Evolutionary conservation across 2,888 invertebrate species (phyloP), one percentile per base, ranked within the genome.

Genomic region (Drosophila anomelani): DNA sequence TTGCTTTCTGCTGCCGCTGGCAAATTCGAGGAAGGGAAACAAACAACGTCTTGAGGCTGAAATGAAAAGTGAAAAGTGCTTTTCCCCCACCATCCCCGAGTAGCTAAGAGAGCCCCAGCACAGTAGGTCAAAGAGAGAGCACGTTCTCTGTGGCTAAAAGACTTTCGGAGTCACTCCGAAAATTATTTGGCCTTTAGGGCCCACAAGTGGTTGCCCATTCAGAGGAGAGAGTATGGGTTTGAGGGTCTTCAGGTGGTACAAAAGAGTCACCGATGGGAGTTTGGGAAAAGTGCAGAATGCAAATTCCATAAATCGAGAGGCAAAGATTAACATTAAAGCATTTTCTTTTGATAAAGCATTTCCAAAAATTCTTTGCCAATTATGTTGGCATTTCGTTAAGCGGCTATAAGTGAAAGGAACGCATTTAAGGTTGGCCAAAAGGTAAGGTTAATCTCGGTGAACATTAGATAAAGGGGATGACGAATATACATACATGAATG

Each of bases 121-220:
- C 47, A 67, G 29, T 66, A 26, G 66, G 54, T 56, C 66, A 66
- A 57, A 69, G 68, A 69, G 66, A 38, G 62, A 3, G 12, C 4
- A 12, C 23, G n/a, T 13, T 49, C 32, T 20, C 15, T 9, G 12
- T 15, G n/a, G 39, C 39, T n/a, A 3, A 39, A 39, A n/a, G 34
- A 43, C 0, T 60, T 84, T 86, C 84, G 87, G 84, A 84, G 59
- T 85, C 0, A 55, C 23, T 75, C 67, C 75, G 61, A 75, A 74
- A 54, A n/a, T 12, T 13, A 32, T 29, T 34, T 36, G 39, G 36
- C 38, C 49, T 61, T 54, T 69, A 57, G 69, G 77, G 71, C 86
- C 78, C 80, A 85, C 84, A 85, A 85, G 84, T 85, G 84, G 84
- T 85, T 85, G 84, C 69, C 74, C 64, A 57, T 41, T 38, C 23